Evolutionary conservation across 1,140 invertebrate genomes (phyloP).

Genomic region (Watersipora subatra): DNA sequence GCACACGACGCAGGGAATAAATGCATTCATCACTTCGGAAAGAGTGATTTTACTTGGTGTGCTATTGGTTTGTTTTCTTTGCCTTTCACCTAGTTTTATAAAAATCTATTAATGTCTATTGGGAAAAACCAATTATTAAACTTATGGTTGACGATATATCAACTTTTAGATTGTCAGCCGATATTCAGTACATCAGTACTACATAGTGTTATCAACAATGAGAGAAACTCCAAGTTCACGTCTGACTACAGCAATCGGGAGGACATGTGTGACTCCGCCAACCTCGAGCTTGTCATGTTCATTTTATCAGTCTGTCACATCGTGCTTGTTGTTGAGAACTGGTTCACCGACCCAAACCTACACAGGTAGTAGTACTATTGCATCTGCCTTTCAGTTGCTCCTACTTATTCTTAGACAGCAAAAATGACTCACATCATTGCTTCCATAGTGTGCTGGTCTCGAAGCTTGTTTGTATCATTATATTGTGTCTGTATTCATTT

Average conservation of each 20-base stretch:
- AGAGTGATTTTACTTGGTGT: constrained; percentile 50
- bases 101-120: constrained; percentile 1
- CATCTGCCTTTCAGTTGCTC: background rate
- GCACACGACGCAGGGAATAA: constrained; percentile 51
- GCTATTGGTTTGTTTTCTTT: background rate
- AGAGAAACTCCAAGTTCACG: constrained; percentile 39
- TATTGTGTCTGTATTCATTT: too few relatives aligned
- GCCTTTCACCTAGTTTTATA: background rate
- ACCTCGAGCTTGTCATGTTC: constrained; percentile 63
- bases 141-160: too few relatives aligned
- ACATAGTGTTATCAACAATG: constrained; percentile 45
- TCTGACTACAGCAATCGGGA: constrained; percentile 50
- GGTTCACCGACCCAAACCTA: constrained; percentile 63
- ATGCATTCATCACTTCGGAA: constrained; percentile 51
- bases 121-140: too few relatives aligned
- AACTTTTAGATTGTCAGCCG: constrained; percentile 33
- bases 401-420: too few relatives aligned
- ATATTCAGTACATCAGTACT: constrained; percentile 52
- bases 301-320: constrained; percentile 77
- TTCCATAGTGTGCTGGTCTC: too few relatives aligned
- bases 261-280: constrained; percentile 52
- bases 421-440: too few relatives aligned
- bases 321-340: constrained; percentile 69
- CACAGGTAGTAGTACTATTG: constrained; percentile 42
- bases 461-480: too few relatives aligned